Conservation (phyloP, 1,140 invertebrate species). For the Oreohelix idahoensis region DNA sequence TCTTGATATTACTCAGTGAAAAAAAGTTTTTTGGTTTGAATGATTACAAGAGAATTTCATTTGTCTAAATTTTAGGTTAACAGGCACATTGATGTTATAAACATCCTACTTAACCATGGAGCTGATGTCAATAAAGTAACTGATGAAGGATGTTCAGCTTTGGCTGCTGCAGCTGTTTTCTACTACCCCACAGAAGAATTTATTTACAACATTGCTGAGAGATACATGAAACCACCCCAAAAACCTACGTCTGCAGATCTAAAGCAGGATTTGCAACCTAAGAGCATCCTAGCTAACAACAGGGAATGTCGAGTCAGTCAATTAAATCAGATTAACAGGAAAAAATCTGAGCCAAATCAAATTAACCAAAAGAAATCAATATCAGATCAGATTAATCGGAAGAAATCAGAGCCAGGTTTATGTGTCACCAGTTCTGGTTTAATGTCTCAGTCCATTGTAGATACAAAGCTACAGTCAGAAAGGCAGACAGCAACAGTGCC, state of each 20-base stretch:
- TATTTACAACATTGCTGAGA: slow-evolving; percentile 68
- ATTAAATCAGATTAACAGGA: slow-evolving; percentile 42
- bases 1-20: too few species aligned
- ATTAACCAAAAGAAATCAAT: neutral
- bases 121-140: slow-evolving; percentile 72
- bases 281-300: slow-evolving; percentile 1
- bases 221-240: slow-evolving; percentile 51
- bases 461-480: neutral
- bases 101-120: slow-evolving; percentile 69
- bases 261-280: neutral
- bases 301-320: slow-evolving; percentile 29
- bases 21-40: too few species aligned
- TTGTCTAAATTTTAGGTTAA: slow-evolving; percentile 59
- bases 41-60: too few species aligned
- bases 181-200: slow-evolving; percentile 71
- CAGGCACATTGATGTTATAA: slow-evolving; percentile 68
- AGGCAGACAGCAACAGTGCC: neutral
- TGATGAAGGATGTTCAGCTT: slow-evolving; percentile 70
- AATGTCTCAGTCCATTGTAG: neutral
- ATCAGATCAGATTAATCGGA: neutral
- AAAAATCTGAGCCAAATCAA: slow-evolving; percentile 18
- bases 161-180: slow-evolving; percentile 68
- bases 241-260: neutral
- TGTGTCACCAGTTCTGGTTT: neutral
- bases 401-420: neutral